A percentile compares a stretch with the other conserved stretches of the same genome.
Evolutionary conservation across 2,888 invertebrate genomes (phyloP).

Genomic region (Acleris holmiana): DNA sequence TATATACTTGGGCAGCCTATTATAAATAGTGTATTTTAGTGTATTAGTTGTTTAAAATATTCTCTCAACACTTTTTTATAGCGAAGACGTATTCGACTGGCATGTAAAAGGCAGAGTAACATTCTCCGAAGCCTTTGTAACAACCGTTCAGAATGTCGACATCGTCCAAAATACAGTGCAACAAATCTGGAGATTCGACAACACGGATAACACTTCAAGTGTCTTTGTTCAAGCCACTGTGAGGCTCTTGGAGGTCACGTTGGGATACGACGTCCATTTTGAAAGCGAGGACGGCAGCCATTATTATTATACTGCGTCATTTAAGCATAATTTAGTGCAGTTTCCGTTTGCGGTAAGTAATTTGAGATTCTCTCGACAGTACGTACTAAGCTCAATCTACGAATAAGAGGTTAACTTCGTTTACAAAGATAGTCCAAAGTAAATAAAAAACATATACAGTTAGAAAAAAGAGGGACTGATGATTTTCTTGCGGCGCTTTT

Average conservation of each 20-base stretch:
- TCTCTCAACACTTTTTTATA: constrained; percentile 37
- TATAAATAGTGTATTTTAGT: no score
- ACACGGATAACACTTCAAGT: constrained; percentile 22
- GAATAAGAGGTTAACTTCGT: no score
- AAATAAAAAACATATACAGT: no score
- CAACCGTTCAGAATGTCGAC: constrained; percentile 58
- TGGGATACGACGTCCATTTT: constrained; percentile 24
- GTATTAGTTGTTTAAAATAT: no score
- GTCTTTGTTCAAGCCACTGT: constrained; percentile 25
- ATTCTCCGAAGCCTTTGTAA: constrained; percentile 63
- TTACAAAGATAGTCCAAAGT: no score
- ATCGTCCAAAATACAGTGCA: constrained; percentile 51
- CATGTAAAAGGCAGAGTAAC: constrained; percentile 48
- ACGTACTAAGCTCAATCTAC: no score
- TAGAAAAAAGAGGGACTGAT: no score
- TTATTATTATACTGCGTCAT: constrained; percentile 24
- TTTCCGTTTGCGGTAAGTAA: constrained; percentile 30
- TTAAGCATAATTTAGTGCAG: constrained; percentile 17
- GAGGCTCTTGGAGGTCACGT: constrained; percentile 13
- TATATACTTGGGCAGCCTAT: no score
- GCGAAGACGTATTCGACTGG: constrained; percentile 52
- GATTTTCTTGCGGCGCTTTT: no score
- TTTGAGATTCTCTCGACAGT: not conserved
- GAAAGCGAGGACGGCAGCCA: constrained; percentile 11
- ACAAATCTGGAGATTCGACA: constrained; percentile 56